These are phyloP conservation scores for Trichogramma pretiosum DNA, from an alignment of 1,140 invertebrate species.

Conservation along the genomic window DNA sequence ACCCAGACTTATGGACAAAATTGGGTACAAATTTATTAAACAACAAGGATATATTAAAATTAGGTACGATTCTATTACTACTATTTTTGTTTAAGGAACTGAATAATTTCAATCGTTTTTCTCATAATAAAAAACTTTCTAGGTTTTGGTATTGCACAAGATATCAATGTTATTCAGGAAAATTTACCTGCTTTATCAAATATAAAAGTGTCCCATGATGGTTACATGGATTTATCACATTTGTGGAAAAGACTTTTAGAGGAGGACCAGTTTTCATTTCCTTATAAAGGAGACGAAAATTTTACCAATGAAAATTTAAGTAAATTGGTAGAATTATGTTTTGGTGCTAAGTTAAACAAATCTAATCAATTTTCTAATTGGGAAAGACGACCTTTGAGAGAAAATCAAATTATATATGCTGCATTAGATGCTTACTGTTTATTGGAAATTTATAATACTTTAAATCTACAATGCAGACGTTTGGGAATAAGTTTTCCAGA, in stretches of 20 bases:
- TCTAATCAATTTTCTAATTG: conserved; percentile 81
- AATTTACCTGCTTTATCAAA: conserved; percentile 47
- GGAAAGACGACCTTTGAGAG: conserved; percentile 68
- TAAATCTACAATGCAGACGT: conserved; percentile 43
- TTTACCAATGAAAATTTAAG: conserved; percentile 50
- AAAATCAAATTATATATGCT: conserved; percentile 72
- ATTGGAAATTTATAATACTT: conserved; percentile 60
- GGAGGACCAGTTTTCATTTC: conserved; percentile 44
- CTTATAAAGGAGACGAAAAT: conserved; percentile 37
- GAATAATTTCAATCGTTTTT: not conserved
- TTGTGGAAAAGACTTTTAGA: conserved; percentile 49
- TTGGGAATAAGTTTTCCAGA: conserved; percentile 53
- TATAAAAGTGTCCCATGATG: conserved; percentile 35
- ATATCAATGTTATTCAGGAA: conserved; percentile 50
- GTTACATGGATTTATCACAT: conserved; percentile 46
- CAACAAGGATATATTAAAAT: conserved; percentile 59
- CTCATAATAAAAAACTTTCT: conserved; percentile 17
- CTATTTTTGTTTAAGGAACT: conserved; percentile 6
- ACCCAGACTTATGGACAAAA: conserved; percentile 47
- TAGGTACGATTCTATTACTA: conserved; percentile 40
- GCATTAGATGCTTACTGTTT: conserved; percentile 74
- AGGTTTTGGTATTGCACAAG: conserved; percentile 53
- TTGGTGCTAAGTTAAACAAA: conserved; percentile 68
- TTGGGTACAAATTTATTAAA: conserved; percentile 50
- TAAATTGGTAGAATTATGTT: conserved; percentile 60